These are phyloP conservation scores for Pseudois nayaur DNA, from an alignment of 2,113 vertebrate genomes.

Conservation along the genomic window DNA sequence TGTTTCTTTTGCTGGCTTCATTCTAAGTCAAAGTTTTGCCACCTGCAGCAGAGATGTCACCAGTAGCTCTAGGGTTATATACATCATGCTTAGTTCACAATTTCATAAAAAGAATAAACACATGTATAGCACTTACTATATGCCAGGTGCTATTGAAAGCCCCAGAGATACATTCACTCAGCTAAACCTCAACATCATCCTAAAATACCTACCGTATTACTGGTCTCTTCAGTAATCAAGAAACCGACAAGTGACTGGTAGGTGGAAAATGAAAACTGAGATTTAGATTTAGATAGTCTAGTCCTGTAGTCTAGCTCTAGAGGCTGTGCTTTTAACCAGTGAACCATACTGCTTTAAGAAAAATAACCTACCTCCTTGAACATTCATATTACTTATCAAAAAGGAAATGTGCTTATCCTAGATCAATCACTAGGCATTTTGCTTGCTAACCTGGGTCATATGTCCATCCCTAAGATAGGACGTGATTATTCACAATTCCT, in stretches of 20 bases:
- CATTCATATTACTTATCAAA: not conserved
- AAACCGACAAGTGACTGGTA: not conserved
- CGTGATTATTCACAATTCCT: not conserved
- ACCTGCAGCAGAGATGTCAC: not conserved
- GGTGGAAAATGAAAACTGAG: not conserved
- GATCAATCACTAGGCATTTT: not conserved
- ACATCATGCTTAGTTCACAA: not conserved
- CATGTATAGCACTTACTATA: not conserved
- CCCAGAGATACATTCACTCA: not conserved
- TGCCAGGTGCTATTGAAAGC: not conserved
- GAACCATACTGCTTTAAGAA: not conserved
- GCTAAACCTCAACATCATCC: not conserved
- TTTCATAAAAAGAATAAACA: not conserved
- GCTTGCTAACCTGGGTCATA: not conserved
- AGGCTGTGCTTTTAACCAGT: not conserved
- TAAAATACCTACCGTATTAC: not conserved
- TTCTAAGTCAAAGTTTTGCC: not conserved
- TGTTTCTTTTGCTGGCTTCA: not conserved
- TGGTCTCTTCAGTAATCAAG: not conserved
- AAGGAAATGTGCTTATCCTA: not conserved
- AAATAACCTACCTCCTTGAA: not conserved
- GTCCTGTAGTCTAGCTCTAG: not conserved
- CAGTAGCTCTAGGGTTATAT: not conserved
- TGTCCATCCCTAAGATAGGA: not conserved
- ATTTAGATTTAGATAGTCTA: not conserved